Conservation (phyloP, 2,797 vertebrate genomes). For the Peromyscus eremicus region DNA sequence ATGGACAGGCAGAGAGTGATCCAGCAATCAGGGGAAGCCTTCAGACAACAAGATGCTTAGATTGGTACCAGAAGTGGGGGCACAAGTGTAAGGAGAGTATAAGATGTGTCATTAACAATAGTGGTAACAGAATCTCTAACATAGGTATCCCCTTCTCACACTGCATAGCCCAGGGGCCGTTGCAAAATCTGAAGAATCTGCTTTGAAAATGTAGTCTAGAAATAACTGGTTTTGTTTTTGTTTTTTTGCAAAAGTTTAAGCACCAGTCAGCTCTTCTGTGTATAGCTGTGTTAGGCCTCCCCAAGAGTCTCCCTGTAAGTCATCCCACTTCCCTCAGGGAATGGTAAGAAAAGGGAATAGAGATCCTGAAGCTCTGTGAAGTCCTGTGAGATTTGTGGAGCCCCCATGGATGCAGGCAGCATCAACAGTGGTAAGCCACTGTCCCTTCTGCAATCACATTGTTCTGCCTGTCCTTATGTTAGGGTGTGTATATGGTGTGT, state of each 20-base stretch:
- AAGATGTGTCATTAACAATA: not conserved
- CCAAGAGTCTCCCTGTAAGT: not conserved
- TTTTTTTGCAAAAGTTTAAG: no score
- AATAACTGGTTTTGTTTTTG: no score
- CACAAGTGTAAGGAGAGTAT: not conserved
- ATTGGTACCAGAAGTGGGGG: not conserved
- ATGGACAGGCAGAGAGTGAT: not conserved
- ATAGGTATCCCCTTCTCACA: fast-evolving
- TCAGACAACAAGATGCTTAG: not conserved
- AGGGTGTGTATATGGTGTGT: no score
- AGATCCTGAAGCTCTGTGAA: not conserved
- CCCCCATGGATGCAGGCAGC: no score
- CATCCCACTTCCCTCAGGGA: not conserved
- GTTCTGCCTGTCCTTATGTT: no score
- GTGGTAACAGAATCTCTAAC: not conserved
- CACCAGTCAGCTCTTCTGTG: not conserved
- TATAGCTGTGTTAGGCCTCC: not conserved
- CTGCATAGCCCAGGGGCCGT: not conserved
- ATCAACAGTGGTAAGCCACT: not conserved
- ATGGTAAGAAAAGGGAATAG: not conserved
- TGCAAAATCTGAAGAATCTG: not conserved
- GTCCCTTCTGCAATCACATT: fast-evolving
- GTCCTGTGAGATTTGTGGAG: not conserved
- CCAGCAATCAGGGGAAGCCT: not conserved
- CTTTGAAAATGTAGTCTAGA: not conserved